Conservation (phyloP, 2,888 invertebrate species). For the Acanthosoma haemorrhoidale region DNA sequence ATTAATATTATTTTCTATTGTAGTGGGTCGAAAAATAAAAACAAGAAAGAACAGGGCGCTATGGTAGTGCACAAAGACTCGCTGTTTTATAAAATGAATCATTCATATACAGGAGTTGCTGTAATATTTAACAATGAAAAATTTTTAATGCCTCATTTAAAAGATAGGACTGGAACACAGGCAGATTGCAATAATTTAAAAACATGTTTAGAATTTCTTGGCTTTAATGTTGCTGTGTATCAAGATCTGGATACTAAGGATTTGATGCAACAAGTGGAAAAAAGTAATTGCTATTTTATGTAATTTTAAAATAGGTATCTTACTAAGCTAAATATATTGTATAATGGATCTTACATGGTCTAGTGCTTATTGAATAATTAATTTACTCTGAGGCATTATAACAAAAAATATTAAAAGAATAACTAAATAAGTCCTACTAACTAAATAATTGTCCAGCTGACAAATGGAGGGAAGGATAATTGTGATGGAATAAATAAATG, state of each 20-base stretch:
- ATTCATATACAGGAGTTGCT: constrained; percentile 73
- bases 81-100: constrained; percentile 73
- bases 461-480: no score
- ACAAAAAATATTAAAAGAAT: no score
- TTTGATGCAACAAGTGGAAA: constrained; percentile 63
- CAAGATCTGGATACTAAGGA: constrained; percentile 65
- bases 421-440: no score
- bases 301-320: not conserved
- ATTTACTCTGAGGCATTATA: no score
- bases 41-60: not conserved
- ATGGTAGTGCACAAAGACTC: constrained; percentile 37
- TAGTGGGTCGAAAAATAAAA: not conserved
- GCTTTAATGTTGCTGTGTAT: constrained; percentile 65
- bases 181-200: constrained; percentile 54
- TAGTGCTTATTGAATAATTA: no score
- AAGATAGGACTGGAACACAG: constrained; percentile 74
- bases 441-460: no score
- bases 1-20: not conserved
- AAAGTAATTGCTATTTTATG: constrained; percentile 49
- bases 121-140: constrained; percentile 85
- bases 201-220: constrained; percentile 48
- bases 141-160: constrained; percentile 58
- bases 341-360: no score
- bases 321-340: no score
- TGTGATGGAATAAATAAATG: no score